Evolutionary conservation across 2,888 invertebrate species (phyloP).

Genomic region (Nycteola revayana): DNA sequence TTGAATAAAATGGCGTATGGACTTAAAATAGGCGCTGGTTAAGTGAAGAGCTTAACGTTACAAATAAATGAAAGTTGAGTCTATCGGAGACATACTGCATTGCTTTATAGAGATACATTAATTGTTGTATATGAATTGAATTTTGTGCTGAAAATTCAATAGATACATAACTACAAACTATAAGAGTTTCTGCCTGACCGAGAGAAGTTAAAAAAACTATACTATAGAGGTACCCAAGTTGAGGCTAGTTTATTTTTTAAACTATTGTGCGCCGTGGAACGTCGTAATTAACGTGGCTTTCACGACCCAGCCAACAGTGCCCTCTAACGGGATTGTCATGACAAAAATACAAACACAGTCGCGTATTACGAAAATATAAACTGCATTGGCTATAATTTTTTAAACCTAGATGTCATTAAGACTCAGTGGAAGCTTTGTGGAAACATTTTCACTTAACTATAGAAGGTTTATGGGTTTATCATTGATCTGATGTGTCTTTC

Average conservation of each 20-base stretch:
- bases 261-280: conserved; percentile 47
- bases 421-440: no score
- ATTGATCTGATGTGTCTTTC: no score
- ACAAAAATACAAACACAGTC: conserved; percentile 43
- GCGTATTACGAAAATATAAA: conserved; percentile 42
- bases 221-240: conserved; percentile 29
- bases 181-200: conserved; percentile 32
- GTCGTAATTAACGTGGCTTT: conserved; percentile 67
- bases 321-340: conserved; percentile 54
- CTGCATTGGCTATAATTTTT: no score
- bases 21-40: conserved; percentile 37
- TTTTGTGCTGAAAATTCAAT: no score
- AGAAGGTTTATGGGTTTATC: no score
- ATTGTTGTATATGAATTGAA: no score
- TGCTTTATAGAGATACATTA: no score
- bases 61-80: no score
- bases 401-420: no score
- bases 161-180: no score
- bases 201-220: conserved; percentile 42
- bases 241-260: conserved; percentile 53
- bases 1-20: conserved; percentile 53
- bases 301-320: conserved; percentile 41
- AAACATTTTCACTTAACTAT: no score
- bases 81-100: no score
- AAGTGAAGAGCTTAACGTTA: conserved; percentile 10